Evolutionary conservation across 2,113 vertebrate genomes (phyloP), one percentile per base, ranked within the genome.

Genomic region (Petrocephalus microphthalmus): DNA sequence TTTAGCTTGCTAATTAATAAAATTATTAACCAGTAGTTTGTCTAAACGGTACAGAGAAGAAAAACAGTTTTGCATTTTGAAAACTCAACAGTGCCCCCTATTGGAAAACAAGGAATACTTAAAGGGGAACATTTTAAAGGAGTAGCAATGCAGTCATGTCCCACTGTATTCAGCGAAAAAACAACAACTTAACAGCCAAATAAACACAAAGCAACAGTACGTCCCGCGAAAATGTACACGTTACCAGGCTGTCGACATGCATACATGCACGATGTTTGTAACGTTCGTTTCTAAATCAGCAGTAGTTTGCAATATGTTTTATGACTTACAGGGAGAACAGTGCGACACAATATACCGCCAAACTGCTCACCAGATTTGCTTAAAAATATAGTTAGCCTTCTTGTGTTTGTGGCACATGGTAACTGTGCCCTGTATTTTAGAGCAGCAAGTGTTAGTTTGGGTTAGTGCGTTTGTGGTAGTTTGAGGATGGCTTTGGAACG

Each of bases 1-100:
- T 47, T 10, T 82, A 82, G 42, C 4, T n/a, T 49, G 81, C 81
- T 45, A n/a, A 47, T 45, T 49, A 83, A 83, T 83, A 83, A 83
- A 42, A 83, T 83, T 83, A 37, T 45, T 83, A 83, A n/a, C 81
- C 42, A 49, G 6, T 54, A 53, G 84, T 85, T 85, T 85, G 20
- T 49, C 84, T 54, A 33, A 53, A 84, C 37, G 13, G 54, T 64
- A 64, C 17, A 83, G 4, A 84, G 89, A 49, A 1, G 56, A 89
- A 84, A 20, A 33, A 42, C 84, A 60, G 49, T 42, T 67, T 64
- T 89, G 86, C 33, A 49, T 88, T 94, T 94, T 91, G 60, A 91
- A 96, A 97, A 96, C 97, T 95, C 97, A 96, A 99, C 96, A 97
- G 96, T 96, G 97, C 97, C 98, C 97, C 96, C 97, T 97, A 97